Base-by-base conservation (phyloP, 2,113 vertebrate species). In the Indicator maculatus region DNA sequence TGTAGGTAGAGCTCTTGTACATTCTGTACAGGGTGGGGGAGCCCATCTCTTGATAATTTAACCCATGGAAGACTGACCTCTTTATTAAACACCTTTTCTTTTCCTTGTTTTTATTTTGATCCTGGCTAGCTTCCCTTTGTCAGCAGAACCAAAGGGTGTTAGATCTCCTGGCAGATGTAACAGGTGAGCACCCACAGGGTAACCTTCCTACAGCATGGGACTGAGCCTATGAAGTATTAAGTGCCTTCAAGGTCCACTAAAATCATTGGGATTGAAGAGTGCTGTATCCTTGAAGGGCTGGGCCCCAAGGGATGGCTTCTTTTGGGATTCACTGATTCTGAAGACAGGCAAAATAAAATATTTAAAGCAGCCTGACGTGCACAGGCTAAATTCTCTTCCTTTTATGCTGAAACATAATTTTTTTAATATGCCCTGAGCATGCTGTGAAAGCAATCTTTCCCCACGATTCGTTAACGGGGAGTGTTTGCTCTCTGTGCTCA, bases 341-440 rank as follows among this genome's bases (percentile, higher is more conserved):
- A 95, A 96, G 96, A 90, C 52, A 74, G 95, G 95, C 76, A 92
- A 96, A 96, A 96, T 94, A 95, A 96, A 95, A 95, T 95, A 96
- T 96, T 96, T 96, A 96, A 97, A 95, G 61, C 96, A 94, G 79
- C 83, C 64, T 95, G 95, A 89, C 89, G 93, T 71, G 74, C 63
- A 92, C 19, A 59, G 63, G 81, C 89, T 83, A 91, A 93, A 91
- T 92, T 93, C 84, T 93, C 91, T 85, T 91, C 39, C 90, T 96
- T 96, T 96, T 96, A 94, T 96, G 94, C 93, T 96, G 95, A 96
- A 96, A 94, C 84, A 83, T 92, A 95, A 77, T 89, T 92, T 93
- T 94, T 95, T 95, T 80, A 95, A 95, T 93, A 90, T 60, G 95
- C 94, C 82, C 38, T 88, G 75, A 95, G 93, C 93, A 69, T 89